Conservation (phyloP, 2,888 invertebrate species). For the Hypselothyrea guttata region DNA sequence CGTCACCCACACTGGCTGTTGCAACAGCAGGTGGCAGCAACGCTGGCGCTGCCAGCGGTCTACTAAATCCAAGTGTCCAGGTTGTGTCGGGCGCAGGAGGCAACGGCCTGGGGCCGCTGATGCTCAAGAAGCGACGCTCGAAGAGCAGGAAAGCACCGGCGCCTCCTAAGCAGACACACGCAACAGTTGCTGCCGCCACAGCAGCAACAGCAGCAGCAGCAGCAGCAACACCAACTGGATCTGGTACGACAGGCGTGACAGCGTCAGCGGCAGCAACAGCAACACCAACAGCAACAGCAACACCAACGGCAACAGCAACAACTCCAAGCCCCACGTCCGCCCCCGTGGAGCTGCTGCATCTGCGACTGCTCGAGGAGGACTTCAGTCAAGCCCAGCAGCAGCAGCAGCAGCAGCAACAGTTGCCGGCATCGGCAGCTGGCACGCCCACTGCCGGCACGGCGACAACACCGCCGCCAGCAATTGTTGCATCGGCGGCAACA, state of each 20-base stretch:
- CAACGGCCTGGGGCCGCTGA: constrained; percentile 83
- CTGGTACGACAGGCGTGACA: constrained; percentile 63
- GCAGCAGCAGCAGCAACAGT: constrained; percentile 13
- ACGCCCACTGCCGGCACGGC: constrained; percentile 39
- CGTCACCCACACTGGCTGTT: constrained; percentile 62
- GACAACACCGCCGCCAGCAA: constrained; percentile 15
- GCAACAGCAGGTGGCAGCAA: constrained; percentile 49
- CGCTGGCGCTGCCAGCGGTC: constrained; percentile 78
- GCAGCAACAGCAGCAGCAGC: constrained; percentile 31
- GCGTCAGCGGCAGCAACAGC: constrained; percentile 57
- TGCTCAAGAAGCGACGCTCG: constrained; percentile 84
- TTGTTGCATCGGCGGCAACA: constrained; percentile 13
- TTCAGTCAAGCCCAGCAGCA: constrained; percentile 59
- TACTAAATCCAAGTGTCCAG: constrained; percentile 79
- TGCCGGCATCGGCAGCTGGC: constrained; percentile 17
- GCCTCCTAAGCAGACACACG: constrained; percentile 82
- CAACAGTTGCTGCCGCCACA: constrained; percentile 56
- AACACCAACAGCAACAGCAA: constrained; percentile 24
- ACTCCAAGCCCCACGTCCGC: constrained; percentile 30
- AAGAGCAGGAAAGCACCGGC: constrained; percentile 85
- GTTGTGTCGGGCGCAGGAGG: constrained; percentile 80
- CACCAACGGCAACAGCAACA: constrained; percentile 27
- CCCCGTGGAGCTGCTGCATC: constrained; percentile 45
- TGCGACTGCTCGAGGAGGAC: constrained; percentile 67
- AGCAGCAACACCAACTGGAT: constrained; percentile 41